A percentile compares a stretch with the other conserved stretches of the same genome.
Conservation (phyloP, 2,113 vertebrate species). For the Rafetus swinhoei region DNA sequence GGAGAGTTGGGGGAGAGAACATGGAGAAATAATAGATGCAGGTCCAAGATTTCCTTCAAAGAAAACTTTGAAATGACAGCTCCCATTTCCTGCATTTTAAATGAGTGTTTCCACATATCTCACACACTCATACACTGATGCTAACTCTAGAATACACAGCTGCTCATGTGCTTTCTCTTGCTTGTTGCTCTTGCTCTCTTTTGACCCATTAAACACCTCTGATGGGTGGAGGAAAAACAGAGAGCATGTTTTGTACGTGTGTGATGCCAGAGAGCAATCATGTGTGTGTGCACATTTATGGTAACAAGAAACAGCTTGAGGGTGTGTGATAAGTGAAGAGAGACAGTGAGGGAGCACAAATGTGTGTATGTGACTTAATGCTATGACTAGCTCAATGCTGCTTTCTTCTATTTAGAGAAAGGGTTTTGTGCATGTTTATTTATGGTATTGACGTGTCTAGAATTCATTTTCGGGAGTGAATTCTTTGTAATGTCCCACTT, state of each 20-base stretch:
- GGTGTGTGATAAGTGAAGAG: neutral
- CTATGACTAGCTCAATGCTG: neutral
- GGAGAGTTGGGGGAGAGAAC: neutral
- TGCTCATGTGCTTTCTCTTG: neutral
- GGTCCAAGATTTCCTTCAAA: neutral
- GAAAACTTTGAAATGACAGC: neutral
- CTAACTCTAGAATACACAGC: neutral
- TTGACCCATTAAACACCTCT: neutral
- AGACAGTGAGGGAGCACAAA: neutral
- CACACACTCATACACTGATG: neutral
- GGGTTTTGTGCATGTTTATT: neutral
- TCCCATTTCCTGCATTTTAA: neutral
- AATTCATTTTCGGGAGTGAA: conserved; percentile 34
- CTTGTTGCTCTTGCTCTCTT: neutral
- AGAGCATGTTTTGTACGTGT: accelerated
- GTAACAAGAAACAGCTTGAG: neutral
- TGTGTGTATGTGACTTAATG: neutral
- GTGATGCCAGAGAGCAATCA: accelerated
- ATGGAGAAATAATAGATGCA: neutral
- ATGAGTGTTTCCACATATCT: neutral
- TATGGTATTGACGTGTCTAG: neutral
- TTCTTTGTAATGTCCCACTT: conserved; percentile 14
- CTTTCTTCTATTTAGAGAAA: neutral
- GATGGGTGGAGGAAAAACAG: neutral
- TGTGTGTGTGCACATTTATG: accelerated